A percentile compares a stretch with the other conserved stretches of the same genome.
phyloP scores from a whole-genome alignment of 23 tunicate genomes.

The Botrylloides violaceus region DNA sequence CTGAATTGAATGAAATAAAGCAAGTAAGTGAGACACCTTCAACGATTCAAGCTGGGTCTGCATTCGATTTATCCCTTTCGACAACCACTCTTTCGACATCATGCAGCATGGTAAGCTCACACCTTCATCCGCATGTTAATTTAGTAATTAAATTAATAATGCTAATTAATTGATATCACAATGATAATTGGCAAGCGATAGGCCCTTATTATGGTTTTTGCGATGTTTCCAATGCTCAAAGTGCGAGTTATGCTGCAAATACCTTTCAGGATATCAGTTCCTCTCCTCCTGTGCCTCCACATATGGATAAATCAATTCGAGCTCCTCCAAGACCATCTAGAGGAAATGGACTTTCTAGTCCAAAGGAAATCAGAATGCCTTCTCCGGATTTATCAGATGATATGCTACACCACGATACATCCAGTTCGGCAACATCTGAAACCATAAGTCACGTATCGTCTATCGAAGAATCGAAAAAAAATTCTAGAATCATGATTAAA shows the following conservation, averaged over 20 bases:
- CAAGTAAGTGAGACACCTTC: background rate
- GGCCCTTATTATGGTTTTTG: no score
- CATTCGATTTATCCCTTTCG: background rate
- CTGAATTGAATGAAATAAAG: constrained; percentile 7
- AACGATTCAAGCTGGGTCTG: background rate
- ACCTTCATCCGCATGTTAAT: no score
- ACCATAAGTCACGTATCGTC: constrained; percentile 6
- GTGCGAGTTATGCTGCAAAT: no score
- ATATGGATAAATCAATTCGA: background rate
- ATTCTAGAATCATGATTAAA: background rate
- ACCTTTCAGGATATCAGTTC: background rate
- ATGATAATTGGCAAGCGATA: no score
- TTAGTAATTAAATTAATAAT: no score
- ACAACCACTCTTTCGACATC: background rate
- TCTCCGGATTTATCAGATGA: constrained; percentile 8
- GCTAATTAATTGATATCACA: no score
- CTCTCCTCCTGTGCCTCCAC: constrained; percentile 18
- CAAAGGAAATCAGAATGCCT: background rate
- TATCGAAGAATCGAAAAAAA: background rate
- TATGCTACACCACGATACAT: constrained; percentile 2
- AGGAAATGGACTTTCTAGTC: background rate
- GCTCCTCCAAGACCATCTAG: background rate
- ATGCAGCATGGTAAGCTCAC: constrained; percentile 8
- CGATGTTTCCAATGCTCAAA: no score
- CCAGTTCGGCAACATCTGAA: constrained; percentile 13